These are phyloP conservation scores for Syrphus vitripennis DNA, from an alignment of 2,888 invertebrate genomes.

Conservation along the genomic window DNA sequence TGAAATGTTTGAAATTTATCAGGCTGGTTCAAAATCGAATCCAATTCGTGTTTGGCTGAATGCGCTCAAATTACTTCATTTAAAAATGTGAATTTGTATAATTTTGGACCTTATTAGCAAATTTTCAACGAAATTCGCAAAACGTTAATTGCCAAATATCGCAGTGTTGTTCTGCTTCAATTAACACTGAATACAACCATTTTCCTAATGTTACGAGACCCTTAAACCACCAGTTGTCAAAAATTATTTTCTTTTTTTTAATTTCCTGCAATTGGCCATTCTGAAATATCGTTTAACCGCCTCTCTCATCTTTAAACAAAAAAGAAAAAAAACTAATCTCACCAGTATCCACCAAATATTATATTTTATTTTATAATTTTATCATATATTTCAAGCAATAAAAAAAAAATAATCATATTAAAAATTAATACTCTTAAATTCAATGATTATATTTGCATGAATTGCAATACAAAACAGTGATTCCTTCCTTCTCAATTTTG, in stretches of 20 bases:
- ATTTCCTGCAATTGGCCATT: not conserved
- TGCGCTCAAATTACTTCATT: too few species aligned
- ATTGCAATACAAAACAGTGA: not conserved
- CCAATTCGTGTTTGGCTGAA: too few species aligned
- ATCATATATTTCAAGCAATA: too few species aligned
- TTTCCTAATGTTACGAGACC: not conserved
- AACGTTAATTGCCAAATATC: too few species aligned
- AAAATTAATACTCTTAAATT: not conserved
- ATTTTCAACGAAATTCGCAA: too few species aligned
- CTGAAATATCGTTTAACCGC: slow-evolving; percentile 30
- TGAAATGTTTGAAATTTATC: too few species aligned
- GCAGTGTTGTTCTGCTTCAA: too few species aligned
- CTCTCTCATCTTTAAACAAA: not conserved
- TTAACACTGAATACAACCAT: not conserved
- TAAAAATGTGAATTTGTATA: too few species aligned
- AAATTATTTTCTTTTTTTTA: not conserved
- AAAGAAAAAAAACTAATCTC: slow-evolving; percentile 4
- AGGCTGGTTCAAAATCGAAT: too few species aligned
- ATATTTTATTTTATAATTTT: slow-evolving; percentile 28
- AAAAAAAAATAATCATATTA: not conserved
- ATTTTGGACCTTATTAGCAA: too few species aligned
- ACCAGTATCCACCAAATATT: not conserved
- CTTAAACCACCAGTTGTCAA: slow-evolving; percentile 14
- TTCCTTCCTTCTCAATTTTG: not conserved
- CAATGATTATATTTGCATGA: not conserved